Evolutionary conservation across 2,888 invertebrate species (phyloP), one percentile per base, ranked within the genome.

Genomic region (Meiosimyza platycephala): DNA sequence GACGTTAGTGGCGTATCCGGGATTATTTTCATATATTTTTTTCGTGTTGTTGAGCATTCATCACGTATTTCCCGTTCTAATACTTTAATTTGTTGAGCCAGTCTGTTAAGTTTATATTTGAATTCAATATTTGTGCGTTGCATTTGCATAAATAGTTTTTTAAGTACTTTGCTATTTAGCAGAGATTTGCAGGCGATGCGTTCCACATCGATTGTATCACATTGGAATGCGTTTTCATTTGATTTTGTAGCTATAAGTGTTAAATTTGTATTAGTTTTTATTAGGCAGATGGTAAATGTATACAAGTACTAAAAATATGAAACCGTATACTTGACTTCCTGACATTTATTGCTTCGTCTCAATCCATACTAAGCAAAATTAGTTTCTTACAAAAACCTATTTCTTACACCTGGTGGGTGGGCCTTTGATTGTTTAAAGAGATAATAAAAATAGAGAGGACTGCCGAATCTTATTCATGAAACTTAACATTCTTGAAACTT

Each of bases 11-110:
- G 75, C 33, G 64, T 72, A 50, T 74, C 72, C 11, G 75, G 75
- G 54, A 76, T 67, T 12, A 76, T 74, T 72, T 72, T 74, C 74
- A 72, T 74, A 60, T 72, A 74, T n/a, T 74, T 72, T 50, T 76
- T 76, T 3, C 60, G 67, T 16, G 65, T 62, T 16, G 65, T 22
- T 40, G 13, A 48, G 28, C 63, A 50, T 11, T 70, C 68, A 28
- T 74, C 72, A n/a, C 64, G 71, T 18, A 72, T 33, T 40, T 76
- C 75, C 6, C 62, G 22, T 52, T 76, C 74, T 54, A 76, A 16
- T 6, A 71, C 28, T 15, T 62, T 51, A 3, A 76, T 70, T 22
- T 71, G 55, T 28, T 72, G 74, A 4, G 74, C n/a, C 50, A 76
- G 71, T 18, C 71, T 69, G 55, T 74, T 74, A 11, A 76, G 62